phyloP scores from a whole-genome alignment of 2,113 vertebrate species.

The Brachypodius melanocephalos region DNA sequence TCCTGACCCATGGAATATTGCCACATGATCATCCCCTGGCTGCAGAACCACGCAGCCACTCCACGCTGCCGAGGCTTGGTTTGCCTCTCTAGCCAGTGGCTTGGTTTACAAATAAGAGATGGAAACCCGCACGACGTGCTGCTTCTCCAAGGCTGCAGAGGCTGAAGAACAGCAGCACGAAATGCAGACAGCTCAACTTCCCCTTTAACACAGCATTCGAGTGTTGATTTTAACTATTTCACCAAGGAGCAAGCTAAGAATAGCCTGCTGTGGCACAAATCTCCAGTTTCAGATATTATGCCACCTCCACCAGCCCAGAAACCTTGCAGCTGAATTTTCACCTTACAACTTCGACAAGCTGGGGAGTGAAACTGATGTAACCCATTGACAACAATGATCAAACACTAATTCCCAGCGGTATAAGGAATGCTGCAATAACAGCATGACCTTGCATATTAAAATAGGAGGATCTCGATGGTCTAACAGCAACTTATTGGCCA shows the following conservation, averaged over 20 bases:
- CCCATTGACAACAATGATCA: background rate
- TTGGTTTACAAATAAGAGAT: background rate
- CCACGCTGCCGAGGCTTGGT: rapidly evolving
- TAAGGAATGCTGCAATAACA: background rate
- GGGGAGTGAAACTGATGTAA: background rate
- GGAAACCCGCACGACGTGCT: rapidly evolving
- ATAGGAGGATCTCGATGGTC: background rate
- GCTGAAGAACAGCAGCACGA: background rate
- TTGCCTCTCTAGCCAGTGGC: background rate
- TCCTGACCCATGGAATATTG: background rate
- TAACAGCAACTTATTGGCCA: background rate
- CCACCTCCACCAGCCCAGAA: background rate
- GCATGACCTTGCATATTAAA: background rate
- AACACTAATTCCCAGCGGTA: background rate
- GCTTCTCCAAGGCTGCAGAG: background rate
- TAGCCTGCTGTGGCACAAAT: background rate
- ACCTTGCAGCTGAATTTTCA: background rate
- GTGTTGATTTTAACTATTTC: background rate
- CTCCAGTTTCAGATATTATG: background rate
- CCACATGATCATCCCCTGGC: background rate
- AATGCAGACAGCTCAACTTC: background rate
- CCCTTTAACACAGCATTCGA: background rate
- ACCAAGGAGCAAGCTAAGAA: background rate
- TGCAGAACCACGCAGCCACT: background rate
- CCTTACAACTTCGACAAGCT: background rate